Evolutionary conservation across 2,113 vertebrate species (phyloP).

Genomic region (Ptychochromis oligacanthus): DNA sequence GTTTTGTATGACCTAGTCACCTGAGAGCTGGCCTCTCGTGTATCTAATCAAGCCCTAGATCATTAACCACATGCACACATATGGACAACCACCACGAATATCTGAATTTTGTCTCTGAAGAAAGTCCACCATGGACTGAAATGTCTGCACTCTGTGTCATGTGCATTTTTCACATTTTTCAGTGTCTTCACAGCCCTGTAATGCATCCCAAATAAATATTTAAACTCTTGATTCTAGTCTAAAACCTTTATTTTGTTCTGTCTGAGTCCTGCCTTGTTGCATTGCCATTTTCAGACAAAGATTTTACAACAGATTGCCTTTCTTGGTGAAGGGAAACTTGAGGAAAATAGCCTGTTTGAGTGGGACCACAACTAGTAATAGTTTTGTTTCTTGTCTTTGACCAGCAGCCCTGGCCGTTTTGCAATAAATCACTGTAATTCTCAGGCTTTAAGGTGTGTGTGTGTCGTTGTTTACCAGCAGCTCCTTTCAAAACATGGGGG

Average conservation of each 20-base stretch:
- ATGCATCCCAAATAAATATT: background rate
- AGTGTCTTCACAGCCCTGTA: background rate
- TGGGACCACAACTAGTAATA: background rate
- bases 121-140: background rate
- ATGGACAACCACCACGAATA: background rate
- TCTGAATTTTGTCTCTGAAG: background rate
- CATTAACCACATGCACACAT: background rate
- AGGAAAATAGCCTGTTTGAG: constrained; percentile 1
- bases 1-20: background rate
- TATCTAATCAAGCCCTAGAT: no score
- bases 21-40: no score
- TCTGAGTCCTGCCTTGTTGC: background rate
- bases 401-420: background rate
- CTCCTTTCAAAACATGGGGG: constrained; percentile 10
- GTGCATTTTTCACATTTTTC: background rate
- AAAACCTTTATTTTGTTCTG: background rate
- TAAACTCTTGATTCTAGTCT: background rate
- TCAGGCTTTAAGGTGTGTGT: constrained; percentile 42
- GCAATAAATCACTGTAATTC: constrained; percentile 59
- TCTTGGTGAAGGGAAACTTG: background rate
- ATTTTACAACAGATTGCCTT: background rate
- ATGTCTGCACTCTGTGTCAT: background rate
- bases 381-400: constrained; percentile 24
- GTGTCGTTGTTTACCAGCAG: constrained; percentile 42
- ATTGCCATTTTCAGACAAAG: background rate